Evolutionary conservation across 1,140 invertebrate genomes (phyloP).

Genomic region (Drosophila cardini): DNA sequence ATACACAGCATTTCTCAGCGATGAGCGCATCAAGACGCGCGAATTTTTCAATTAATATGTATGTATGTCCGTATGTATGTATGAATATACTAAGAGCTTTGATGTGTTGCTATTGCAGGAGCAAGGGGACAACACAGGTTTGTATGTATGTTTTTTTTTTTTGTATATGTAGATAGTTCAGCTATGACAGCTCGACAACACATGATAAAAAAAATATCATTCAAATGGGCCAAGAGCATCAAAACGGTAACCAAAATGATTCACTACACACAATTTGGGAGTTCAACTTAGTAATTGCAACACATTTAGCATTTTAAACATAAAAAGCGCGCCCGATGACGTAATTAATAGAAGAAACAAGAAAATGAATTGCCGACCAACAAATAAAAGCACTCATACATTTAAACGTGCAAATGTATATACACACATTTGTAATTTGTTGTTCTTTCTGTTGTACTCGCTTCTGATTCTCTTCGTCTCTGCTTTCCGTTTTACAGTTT

Average conservation of each 20-base stretch:
- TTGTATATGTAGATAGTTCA: constrained; percentile 17
- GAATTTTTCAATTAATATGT: constrained; percentile 81
- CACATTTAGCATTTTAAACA: constrained; percentile 58
- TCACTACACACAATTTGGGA: constrained; percentile 63
- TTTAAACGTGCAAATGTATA: constrained; percentile 30
- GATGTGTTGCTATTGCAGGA: constrained; percentile 31
- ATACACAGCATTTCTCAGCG: constrained; percentile 65
- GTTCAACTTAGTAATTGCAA: constrained; percentile 57
- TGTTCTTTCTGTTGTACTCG: constrained; percentile 52
- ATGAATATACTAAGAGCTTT: constrained; percentile 14
- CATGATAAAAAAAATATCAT: constrained; percentile 24
- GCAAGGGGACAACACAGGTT: constrained; percentile 6
- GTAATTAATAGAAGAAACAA: constrained; percentile 76
- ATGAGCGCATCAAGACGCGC: constrained; percentile 81
- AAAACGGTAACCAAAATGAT: constrained; percentile 64
- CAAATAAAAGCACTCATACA: constrained; percentile 47
- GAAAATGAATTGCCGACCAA: constrained; percentile 57
- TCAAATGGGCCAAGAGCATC: constrained; percentile 68
- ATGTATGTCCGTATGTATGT: constrained; percentile 29
- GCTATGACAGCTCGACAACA: constrained; percentile 47
- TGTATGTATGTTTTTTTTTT: constrained; percentile 18
- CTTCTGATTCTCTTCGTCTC: constrained; percentile 26
- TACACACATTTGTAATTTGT: constrained; percentile 41
- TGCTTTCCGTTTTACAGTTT: constrained; percentile 48
- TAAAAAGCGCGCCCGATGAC: constrained; percentile 75